phyloP scores from a whole-genome alignment of 2,888 invertebrate genomes.

The Ernsta delagoae region DNA sequence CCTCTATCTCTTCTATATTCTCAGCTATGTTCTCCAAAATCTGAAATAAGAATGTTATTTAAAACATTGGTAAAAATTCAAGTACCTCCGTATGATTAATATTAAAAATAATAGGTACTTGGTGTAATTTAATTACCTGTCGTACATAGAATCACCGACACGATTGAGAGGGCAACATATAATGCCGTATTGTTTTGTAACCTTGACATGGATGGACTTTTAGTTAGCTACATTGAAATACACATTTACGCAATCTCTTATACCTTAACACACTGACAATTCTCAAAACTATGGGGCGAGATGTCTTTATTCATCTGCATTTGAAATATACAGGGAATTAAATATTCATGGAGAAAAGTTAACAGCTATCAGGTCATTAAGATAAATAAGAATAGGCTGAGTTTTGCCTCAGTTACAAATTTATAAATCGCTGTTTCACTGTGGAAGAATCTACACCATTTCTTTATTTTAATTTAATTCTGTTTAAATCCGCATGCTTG shows the following conservation, averaged over 20 bases:
- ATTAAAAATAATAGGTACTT: too few species aligned
- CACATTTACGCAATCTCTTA: conserved; percentile 69
- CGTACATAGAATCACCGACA: conserved; percentile 7
- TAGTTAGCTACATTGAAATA: conserved; percentile 59
- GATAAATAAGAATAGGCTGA: conserved; percentile 19
- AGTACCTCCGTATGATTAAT: too few species aligned
- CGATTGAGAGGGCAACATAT: conserved; percentile 47
- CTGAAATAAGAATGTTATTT: conserved; percentile 49
- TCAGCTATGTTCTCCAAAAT: conserved; percentile 92
- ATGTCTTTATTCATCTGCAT: conserved; percentile 15
- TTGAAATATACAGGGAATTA: too few species aligned
- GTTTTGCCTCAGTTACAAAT: too few species aligned
- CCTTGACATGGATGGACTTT: conserved; percentile 73
- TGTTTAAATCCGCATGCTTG: neutral
- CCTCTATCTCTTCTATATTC: conserved; percentile 93
- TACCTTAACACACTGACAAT: conserved; percentile 39
- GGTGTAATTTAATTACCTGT: too few species aligned
- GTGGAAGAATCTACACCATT: conserved; percentile 1
- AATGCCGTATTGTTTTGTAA: conserved; percentile 65
- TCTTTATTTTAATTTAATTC: neutral
- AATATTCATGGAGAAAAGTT: conserved; percentile 24
- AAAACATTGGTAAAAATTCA: too few species aligned
- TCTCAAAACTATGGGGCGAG: neutral
- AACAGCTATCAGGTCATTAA: conserved; percentile 31
- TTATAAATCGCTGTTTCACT: too few species aligned